Percentiles rank a stretch among this genome's conserved stretches.
These are phyloP conservation scores for Aspiorhynchus laticeps DNA, from an alignment of 2,113 vertebrate genomes.

Conservation along the genomic window DNA sequence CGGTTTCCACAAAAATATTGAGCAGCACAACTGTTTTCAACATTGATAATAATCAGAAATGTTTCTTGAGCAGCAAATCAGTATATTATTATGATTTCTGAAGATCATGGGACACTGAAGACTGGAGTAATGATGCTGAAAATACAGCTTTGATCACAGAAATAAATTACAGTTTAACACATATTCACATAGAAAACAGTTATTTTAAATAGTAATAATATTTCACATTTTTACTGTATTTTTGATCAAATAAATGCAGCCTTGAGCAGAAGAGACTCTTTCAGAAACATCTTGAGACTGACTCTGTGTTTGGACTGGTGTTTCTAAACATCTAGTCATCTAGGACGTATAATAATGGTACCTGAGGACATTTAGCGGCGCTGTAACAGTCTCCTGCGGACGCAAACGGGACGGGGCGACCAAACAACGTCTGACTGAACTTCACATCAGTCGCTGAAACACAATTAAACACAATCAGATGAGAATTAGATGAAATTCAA, in stretches of 20 bases:
- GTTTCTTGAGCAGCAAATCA: not conserved
- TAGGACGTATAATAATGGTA: slow-evolving; percentile 55
- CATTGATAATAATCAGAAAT: not conserved
- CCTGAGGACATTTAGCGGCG: slow-evolving; percentile 89
- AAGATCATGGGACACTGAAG: not conserved
- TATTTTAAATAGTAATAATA: fast-evolving
- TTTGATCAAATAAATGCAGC: not conserved
- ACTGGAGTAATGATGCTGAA: not conserved
- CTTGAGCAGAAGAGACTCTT: not conserved
- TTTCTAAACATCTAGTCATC: not conserved
- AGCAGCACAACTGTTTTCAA: no score
- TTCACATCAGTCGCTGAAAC: slow-evolving; percentile 84
- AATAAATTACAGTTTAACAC: not conserved
- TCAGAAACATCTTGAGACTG: not conserved
- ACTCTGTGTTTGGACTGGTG: not conserved
- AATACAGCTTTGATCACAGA: not conserved
- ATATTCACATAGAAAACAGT: not conserved
- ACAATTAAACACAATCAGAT: slow-evolving; percentile 35
- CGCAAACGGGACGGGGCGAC: slow-evolving; percentile 85
- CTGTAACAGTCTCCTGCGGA: slow-evolving; percentile 92
- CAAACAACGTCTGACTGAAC: slow-evolving; percentile 83
- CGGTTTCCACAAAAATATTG: not conserved
- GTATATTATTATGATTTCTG: not conserved
- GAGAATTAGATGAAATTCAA: not conserved
- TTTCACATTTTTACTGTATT: not conserved